phyloP scores from a whole-genome alignment of 2,888 invertebrate genomes.

The Thereva nobilitata region DNA sequence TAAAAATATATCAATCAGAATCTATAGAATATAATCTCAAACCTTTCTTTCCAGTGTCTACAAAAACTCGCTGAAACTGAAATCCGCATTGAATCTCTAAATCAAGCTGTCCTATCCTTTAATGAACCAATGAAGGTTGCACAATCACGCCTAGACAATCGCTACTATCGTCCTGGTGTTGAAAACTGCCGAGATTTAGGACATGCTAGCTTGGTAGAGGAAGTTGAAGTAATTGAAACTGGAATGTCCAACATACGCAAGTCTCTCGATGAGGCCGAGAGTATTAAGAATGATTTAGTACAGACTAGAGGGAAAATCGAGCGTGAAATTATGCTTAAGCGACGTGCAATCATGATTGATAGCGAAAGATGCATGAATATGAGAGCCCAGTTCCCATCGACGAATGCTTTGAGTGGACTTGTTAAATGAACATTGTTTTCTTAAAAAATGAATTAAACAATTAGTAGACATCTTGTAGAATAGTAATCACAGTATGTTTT shows the following conservation, averaged over 20 bases:
- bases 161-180: constrained; percentile 74
- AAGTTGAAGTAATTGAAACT: constrained; percentile 73
- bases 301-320: constrained; percentile 63
- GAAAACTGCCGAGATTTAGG: constrained; percentile 83
- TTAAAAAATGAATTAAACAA: not conserved
- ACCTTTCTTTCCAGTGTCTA: constrained; percentile 61
- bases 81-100: constrained; percentile 70
- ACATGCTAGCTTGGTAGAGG: constrained; percentile 75
- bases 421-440: not conserved
- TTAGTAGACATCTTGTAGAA: not conserved
- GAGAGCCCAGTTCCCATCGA: constrained; percentile 68
- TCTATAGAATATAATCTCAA: constrained; percentile 5
- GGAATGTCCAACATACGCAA: constrained; percentile 68
- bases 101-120: constrained; percentile 71
- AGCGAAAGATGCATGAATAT: constrained; percentile 64
- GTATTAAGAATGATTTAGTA: constrained; percentile 60
- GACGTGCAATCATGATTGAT: constrained; percentile 67
- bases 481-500: not conserved
- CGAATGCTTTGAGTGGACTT: constrained; percentile 63
- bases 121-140: constrained; percentile 85
- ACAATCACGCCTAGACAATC: constrained; percentile 81
- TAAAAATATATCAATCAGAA: constrained; percentile 39
- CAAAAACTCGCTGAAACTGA: constrained; percentile 79
- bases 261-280: constrained; percentile 70
- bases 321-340: constrained; percentile 68